Evolutionary conservation across 1,140 invertebrate genomes (phyloP).

Genomic region (Camponotus vicinus): DNA sequence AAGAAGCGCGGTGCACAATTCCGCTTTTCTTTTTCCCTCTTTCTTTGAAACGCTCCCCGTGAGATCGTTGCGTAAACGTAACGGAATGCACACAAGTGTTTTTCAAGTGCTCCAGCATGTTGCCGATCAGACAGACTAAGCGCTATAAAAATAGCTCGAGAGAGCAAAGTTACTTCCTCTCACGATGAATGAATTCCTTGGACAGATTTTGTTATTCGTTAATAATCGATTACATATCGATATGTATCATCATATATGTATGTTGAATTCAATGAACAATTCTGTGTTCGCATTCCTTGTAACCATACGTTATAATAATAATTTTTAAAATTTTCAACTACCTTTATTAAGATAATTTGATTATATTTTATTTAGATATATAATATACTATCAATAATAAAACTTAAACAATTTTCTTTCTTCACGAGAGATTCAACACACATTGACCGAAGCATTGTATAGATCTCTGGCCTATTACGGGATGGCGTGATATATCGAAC

Average conservation of each 20-base stretch:
- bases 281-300: neutral
- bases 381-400: neutral
- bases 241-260: neutral
- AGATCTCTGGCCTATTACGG: slow-evolving; percentile 21
- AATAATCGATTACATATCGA: slow-evolving; percentile 60
- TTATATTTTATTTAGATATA: neutral
- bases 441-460: neutral
- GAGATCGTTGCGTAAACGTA: slow-evolving; percentile 82
- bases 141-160: slow-evolving; percentile 86
- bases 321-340: neutral
- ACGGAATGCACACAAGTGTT: slow-evolving; percentile 85
- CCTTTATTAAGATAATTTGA: neutral
- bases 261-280: neutral
- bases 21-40: slow-evolving; percentile 62
- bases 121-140: slow-evolving; percentile 83
- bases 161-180: slow-evolving; percentile 79
- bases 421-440: neutral
- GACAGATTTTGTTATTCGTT: slow-evolving; percentile 75
- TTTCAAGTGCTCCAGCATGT: slow-evolving; percentile 86
- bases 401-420: neutral
- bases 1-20: slow-evolving; percentile 44
- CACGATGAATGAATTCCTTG: slow-evolving; percentile 71
- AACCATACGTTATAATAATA: neutral
- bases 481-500: slow-evolving; percentile 33
- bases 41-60: slow-evolving; percentile 70